phyloP scores from a whole-genome alignment of 2,888 invertebrate species.

The Epirrita christyi region DNA sequence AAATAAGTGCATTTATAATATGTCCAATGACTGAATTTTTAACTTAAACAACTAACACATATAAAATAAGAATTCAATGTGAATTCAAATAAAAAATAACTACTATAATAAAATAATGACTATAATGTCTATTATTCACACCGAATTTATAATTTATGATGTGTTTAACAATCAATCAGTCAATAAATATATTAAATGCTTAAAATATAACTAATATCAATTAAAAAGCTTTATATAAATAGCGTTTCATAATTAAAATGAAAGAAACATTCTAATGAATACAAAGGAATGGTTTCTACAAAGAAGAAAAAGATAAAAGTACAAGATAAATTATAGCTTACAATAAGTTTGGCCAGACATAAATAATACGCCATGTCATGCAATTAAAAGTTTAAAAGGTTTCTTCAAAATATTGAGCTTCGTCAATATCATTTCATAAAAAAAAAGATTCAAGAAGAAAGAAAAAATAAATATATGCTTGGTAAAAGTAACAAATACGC shows the following conservation, averaged over 20 bases:
- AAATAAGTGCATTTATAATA: slow-evolving; percentile 63
- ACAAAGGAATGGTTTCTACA: slow-evolving; percentile 76
- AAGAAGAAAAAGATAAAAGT: slow-evolving; percentile 49
- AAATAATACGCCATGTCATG: slow-evolving; percentile 57
- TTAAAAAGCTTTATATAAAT: slow-evolving; percentile 55
- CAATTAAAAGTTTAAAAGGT: slow-evolving; percentile 79
- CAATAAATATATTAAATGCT: slow-evolving; percentile 70
- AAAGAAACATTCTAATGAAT: slow-evolving; percentile 63
- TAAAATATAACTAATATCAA: slow-evolving; percentile 55
- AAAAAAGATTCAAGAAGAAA: slow-evolving; percentile 3
- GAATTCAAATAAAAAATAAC: slow-evolving; percentile 53
- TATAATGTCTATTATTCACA: slow-evolving; percentile 49
- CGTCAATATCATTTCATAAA: slow-evolving; percentile 21
- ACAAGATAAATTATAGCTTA: slow-evolving; percentile 39
- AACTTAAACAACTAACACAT: slow-evolving; percentile 38
- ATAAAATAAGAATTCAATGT: slow-evolving; percentile 57
- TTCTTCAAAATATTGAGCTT: slow-evolving; percentile 62
- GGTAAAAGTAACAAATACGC: slow-evolving; percentile 5
- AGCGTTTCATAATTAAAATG: slow-evolving; percentile 58
- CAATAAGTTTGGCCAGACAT: slow-evolving; percentile 49
- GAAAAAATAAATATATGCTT: slow-evolving; percentile 11
- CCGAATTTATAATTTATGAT: slow-evolving; percentile 52
- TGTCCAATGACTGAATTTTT: slow-evolving; percentile 32
- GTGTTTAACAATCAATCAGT: slow-evolving; percentile 69
- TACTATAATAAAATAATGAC: slow-evolving; percentile 54